These are phyloP conservation scores for Cheilosia soror DNA, from an alignment of 2,888 invertebrate genomes.

Conservation along the genomic window DNA sequence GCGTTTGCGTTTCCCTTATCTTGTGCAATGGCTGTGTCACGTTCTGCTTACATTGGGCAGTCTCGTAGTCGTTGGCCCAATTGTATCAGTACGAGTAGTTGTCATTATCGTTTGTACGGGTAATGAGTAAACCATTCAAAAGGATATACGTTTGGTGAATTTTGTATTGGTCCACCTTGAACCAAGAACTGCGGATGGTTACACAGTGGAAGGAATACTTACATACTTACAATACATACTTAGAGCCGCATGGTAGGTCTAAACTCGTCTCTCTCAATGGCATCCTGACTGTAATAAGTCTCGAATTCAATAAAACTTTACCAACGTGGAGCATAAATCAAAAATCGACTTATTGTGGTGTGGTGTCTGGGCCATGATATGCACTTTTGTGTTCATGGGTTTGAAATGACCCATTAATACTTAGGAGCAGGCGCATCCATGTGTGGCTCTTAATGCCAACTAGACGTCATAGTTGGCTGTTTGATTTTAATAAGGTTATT, in stretches of 20 bases:
- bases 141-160: slow-evolving; percentile 45
- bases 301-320: slow-evolving; percentile 1
- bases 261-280: not conserved
- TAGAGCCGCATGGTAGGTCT: slow-evolving; percentile 10
- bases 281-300: not conserved
- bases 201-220: not conserved
- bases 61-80: not conserved
- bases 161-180: slow-evolving; percentile 23
- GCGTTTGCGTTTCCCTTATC: slow-evolving; percentile 19
- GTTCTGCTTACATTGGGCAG: slow-evolving; percentile 45
- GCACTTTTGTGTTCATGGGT: not conserved
- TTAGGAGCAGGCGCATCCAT: slow-evolving; percentile 20
- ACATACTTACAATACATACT: slow-evolving; percentile 24
- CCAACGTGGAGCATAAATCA: slow-evolving; percentile 41
- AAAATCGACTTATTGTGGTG: not conserved
- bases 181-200: not conserved
- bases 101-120: slow-evolving; percentile 55
- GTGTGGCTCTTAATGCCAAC: slow-evolving; percentile 28
- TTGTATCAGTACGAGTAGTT: slow-evolving; percentile 15
- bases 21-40: slow-evolving; percentile 30
- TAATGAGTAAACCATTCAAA: slow-evolving; percentile 55
- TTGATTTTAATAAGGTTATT: slow-evolving; percentile 49
- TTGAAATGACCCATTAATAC: slow-evolving; percentile 44
- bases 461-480: slow-evolving; percentile 12
- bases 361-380: not conserved